Conservation (phyloP, 2,888 invertebrate genomes). For the Pristionchus arcanus region DNA sequence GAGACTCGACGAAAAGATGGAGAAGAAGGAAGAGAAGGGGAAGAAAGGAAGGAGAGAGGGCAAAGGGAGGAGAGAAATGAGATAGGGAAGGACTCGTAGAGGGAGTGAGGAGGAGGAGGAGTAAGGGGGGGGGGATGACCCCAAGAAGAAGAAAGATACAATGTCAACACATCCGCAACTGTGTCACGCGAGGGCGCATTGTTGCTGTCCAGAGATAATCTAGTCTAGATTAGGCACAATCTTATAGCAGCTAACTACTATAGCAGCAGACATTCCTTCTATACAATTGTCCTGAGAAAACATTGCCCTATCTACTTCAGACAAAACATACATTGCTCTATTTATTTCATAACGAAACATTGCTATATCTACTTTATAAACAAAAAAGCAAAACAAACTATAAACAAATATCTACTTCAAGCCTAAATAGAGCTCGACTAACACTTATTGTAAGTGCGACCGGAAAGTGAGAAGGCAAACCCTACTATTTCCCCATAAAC, state of each 20-base stretch:
- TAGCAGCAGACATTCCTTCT: not conserved
- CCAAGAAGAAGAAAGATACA: not conserved
- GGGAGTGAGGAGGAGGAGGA: not conserved
- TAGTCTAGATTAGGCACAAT: not conserved
- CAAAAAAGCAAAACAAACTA: not conserved
- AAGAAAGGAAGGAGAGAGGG: not conserved
- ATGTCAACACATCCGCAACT: constrained; percentile 27
- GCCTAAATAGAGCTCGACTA: too few species aligned
- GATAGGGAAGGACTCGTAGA: not conserved
- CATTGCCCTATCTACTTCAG: too few species aligned
- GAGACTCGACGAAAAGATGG: not conserved
- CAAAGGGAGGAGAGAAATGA: not conserved
- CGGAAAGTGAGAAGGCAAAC: not conserved
- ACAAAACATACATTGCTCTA: too few species aligned
- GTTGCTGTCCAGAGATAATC: not conserved
- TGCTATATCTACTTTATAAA: too few species aligned
- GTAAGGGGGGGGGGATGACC: not conserved
- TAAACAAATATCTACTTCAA: not conserved
- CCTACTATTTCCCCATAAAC: not conserved
- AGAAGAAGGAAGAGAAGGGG: not conserved
- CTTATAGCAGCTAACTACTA: not conserved
- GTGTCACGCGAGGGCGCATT: constrained; percentile 20
- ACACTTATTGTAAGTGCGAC: too few species aligned
- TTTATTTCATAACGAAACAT: too few species aligned
- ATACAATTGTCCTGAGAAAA: too few species aligned